Percentiles rank a stretch among this genome's conserved stretches.
Evolutionary conservation across 2,888 invertebrate genomes (phyloP).

Genomic region (Pseudococcus jackbeardsleyi): DNA sequence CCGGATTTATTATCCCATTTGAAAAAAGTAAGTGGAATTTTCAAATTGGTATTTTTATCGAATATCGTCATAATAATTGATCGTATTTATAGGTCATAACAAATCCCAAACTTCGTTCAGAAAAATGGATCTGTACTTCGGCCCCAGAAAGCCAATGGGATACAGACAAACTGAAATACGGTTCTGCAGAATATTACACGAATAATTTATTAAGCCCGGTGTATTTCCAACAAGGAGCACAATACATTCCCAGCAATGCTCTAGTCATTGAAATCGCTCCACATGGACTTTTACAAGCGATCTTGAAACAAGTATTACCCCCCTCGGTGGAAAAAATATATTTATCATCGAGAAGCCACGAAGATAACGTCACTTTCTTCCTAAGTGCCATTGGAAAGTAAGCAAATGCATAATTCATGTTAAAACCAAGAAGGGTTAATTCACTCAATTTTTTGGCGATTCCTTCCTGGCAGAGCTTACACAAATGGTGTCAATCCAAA

Average conservation of each 20-base stretch:
- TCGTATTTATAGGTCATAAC: slow-evolving; percentile 72
- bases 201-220: slow-evolving; percentile 82
- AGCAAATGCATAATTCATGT: neutral
- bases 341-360: slow-evolving; percentile 74
- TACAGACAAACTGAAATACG: slow-evolving; percentile 74
- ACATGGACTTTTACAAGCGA: slow-evolving; percentile 78
- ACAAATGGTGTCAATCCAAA: neutral
- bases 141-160: slow-evolving; percentile 80
- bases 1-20: slow-evolving; percentile 78
- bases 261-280: slow-evolving; percentile 80
- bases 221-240: slow-evolving; percentile 76
- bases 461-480: neutral
- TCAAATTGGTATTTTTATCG: neutral
- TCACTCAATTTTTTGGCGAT: too few relatives aligned
- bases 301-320: slow-evolving; percentile 75
- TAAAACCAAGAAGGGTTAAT: too few relatives aligned
- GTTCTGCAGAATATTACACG: slow-evolving; percentile 80
- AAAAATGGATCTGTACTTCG: slow-evolving; percentile 89
- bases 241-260: slow-evolving; percentile 76
- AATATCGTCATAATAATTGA: neutral
- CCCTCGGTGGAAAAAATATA: slow-evolving; percentile 72
- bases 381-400: slow-evolving; percentile 71
- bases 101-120: slow-evolving; percentile 77
- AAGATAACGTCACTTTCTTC: slow-evolving; percentile 71
- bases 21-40: slow-evolving; percentile 70